A percentile compares a stretch with the other conserved stretches of the same genome.
phyloP scores from a whole-genome alignment of 92 coral and sea anemone genomes.

The Paramuricea clavata region DNA sequence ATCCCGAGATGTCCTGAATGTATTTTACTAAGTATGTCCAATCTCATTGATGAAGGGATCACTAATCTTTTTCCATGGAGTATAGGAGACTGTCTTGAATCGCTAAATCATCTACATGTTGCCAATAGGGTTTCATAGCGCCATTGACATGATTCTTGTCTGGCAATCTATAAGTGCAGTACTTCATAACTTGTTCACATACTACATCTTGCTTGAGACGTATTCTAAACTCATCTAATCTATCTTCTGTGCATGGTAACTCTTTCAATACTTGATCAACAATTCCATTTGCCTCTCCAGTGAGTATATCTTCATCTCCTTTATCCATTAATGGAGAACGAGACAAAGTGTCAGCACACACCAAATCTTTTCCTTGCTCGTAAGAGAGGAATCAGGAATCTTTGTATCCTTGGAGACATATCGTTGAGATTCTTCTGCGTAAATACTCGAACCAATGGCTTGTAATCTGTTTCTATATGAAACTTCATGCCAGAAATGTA shows the following conservation, averaged over 20 bases:
- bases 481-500: conserved; percentile 56
- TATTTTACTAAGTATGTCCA: conserved; percentile 74
- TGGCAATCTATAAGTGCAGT: conserved; percentile 62
- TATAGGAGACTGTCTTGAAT: conserved; percentile 60
- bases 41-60: conserved; percentile 64
- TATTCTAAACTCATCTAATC: conserved; percentile 63
- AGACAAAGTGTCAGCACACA: conserved; percentile 63
- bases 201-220: conserved; percentile 68
- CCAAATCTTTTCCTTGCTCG: conserved; percentile 67
- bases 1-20: conserved; percentile 87
- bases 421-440: conserved; percentile 52
- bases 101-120: conserved; percentile 29
- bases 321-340: conserved; percentile 28
- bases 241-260: conserved; percentile 67
- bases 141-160: conserved; percentile 57
- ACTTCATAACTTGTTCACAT: conserved; percentile 54
- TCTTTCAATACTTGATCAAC: not conserved
- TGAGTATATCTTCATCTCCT: not conserved
- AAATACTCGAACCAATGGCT: conserved; percentile 66
- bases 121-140: conserved; percentile 61
- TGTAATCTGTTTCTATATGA: conserved; percentile 69
- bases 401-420: conserved; percentile 63
- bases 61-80: conserved; percentile 64
- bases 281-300: not conserved
- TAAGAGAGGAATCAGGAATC: conserved; percentile 59